phyloP scores from a whole-genome alignment of 2,888 invertebrate genomes.

The Catocala sponsa region DNA sequence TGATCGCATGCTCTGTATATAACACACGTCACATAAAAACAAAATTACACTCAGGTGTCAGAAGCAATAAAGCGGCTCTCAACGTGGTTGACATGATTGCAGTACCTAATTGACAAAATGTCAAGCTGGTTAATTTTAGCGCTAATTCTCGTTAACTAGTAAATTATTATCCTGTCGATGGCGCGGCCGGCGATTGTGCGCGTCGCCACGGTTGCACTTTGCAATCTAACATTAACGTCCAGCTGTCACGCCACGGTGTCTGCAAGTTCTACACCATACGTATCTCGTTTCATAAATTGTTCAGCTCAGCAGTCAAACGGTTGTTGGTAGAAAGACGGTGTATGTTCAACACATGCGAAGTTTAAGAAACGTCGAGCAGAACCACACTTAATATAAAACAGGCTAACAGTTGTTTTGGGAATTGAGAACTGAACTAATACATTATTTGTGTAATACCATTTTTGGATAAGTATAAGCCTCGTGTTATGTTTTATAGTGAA shows the following conservation, averaged over 20 bases:
- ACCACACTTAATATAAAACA: no score
- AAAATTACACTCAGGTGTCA: conserved; percentile 20
- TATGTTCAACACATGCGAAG: no score
- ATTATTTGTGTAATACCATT: no score
- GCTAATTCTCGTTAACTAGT: conserved; percentile 21
- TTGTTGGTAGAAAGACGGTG: conserved; percentile 8
- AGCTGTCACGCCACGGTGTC: conserved; percentile 42
- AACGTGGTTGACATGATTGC: conserved; percentile 23
- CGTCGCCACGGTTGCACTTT: conserved; percentile 29
- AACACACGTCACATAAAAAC: conserved; percentile 1
- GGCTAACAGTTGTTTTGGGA: no score
- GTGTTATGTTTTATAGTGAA: no score
- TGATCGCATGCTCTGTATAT: conserved; percentile 7
- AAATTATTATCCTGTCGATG: conserved; percentile 31
- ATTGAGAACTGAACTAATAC: no score
- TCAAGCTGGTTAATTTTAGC: conserved; percentile 31
- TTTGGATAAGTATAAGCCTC: no score
- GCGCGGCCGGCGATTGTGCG: conserved; percentile 21
- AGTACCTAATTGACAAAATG: conserved; percentile 26
- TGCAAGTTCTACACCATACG: conserved; percentile 18
- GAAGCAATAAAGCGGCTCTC: conserved; percentile 27
- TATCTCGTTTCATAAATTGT: conserved; percentile 36
- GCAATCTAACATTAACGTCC: conserved; percentile 32
- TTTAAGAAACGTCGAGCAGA: no score
- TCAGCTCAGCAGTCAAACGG: conserved; percentile 14